Percentiles rank a stretch among this genome's conserved stretches.
Conservation (phyloP, 2,888 invertebrate genomes). For the Pheosia tremula region DNA sequence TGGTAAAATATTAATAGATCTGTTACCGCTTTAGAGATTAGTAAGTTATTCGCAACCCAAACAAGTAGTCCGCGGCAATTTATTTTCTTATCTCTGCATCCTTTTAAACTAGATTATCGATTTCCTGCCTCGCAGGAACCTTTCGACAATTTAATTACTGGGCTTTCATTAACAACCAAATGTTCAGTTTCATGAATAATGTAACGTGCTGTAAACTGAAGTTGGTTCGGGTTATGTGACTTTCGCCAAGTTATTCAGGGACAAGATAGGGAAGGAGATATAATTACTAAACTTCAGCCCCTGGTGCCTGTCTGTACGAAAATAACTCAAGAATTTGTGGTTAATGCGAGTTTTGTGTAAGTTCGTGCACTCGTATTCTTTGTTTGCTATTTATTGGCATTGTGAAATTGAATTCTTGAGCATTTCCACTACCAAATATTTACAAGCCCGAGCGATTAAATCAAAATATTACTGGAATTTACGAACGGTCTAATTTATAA, state of each 20-base stretch:
- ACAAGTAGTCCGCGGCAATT: neutral
- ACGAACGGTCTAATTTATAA: neutral
- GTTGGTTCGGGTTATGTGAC: slow-evolving; percentile 19
- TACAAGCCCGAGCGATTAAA: no score
- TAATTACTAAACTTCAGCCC: slow-evolving; percentile 46
- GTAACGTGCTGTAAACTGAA: slow-evolving; percentile 7
- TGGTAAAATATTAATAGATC: no score
- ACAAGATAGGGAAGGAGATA: slow-evolving; percentile 18
- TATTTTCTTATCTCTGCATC: neutral
- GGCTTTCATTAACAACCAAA: neutral
- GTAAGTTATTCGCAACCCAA: neutral
- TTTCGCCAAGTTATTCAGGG: slow-evolving; percentile 23
- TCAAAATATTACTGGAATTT: no score
- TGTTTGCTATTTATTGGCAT: slow-evolving; percentile 14
- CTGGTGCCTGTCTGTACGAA: slow-evolving; percentile 8
- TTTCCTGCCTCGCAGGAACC: neutral
- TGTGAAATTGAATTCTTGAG: neutral
- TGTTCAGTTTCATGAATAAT: slow-evolving; percentile 28
- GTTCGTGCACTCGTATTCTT: slow-evolving; percentile 18
- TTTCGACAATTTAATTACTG: neutral
- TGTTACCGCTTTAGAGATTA: no score
- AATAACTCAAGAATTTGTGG: slow-evolving; percentile 24
- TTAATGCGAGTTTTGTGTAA: slow-evolving; percentile 23
- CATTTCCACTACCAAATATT: no score
- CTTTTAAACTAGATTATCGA: neutral